phyloP scores from a whole-genome alignment of 2,797 vertebrate species.

The Heteromormyrus szaboi region DNA sequence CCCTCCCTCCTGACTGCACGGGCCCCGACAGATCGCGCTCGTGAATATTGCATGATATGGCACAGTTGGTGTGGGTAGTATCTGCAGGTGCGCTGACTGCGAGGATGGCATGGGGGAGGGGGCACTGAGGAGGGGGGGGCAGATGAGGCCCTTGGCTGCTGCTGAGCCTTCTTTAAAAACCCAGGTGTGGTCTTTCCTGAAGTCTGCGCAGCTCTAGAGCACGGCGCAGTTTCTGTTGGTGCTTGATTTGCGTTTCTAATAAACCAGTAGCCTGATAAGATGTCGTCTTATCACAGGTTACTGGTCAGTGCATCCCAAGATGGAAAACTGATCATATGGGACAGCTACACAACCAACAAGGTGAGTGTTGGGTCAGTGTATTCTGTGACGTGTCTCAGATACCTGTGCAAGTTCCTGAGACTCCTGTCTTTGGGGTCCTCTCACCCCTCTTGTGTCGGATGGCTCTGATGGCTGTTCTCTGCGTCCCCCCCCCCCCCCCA shows the following conservation, averaged over 20 bases:
- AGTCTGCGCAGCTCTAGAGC: not conserved
- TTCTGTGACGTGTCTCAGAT: not conserved
- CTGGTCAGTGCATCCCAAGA: constrained; percentile 84
- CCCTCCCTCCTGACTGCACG: not conserved
- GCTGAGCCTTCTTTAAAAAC: not conserved
- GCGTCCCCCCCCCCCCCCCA: constrained; percentile 26
- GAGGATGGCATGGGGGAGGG: not conserved
- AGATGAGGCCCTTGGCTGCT: not conserved
- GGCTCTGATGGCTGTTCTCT: not conserved
- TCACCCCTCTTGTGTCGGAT: no score
- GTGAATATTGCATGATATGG: constrained; percentile 19
- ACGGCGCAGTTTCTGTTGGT: not conserved
- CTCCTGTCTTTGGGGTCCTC: not conserved
- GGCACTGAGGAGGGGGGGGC: not conserved
- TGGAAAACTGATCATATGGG: constrained; percentile 86
- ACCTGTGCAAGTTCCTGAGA: not conserved
- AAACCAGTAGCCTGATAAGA: not conserved
- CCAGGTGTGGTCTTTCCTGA: not conserved
- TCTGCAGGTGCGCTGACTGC: not conserved
- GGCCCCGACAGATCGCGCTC: not conserved
- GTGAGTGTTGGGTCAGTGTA: constrained; percentile 43
- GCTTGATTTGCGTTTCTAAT: not conserved
- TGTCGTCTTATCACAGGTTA: constrained; percentile 50
- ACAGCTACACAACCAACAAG: constrained; percentile 85
- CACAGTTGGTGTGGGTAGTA: not conserved